Evolutionary conservation across 2,113 vertebrate genomes (phyloP).

Genomic region (Halichoerus grypus): DNA sequence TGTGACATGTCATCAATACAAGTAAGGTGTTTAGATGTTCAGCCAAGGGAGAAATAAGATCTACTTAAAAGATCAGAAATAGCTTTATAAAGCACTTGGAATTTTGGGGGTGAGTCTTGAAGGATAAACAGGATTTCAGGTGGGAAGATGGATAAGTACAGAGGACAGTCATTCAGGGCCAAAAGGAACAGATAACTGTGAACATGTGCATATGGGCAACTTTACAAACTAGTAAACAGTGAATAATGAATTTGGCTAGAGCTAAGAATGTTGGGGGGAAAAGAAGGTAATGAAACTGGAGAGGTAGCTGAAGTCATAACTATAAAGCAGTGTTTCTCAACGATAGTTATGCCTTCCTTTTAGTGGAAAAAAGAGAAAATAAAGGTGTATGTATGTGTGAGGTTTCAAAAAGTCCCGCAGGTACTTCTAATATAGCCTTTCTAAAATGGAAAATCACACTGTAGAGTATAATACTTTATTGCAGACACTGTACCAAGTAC

Average conservation of each 20-base stretch:
- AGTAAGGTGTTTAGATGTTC: background rate
- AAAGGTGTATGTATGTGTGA: background rate
- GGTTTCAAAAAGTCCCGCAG: background rate
- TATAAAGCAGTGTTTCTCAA: background rate
- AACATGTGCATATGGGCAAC: background rate
- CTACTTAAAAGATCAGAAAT: background rate
- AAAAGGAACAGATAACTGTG: background rate
- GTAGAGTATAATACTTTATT: background rate
- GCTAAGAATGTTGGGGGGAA: background rate
- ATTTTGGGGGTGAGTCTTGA: background rate
- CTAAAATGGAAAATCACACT: background rate
- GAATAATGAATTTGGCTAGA: background rate
- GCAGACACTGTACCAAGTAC: background rate
- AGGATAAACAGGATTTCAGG: background rate
- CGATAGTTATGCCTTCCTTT: background rate
- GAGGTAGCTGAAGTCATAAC: background rate
- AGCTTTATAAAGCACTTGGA: background rate
- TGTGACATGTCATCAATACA: background rate
- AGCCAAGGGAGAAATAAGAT: background rate
- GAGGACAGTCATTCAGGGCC: background rate
- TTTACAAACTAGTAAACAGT: background rate
- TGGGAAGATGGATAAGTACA: background rate
- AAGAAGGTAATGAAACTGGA: background rate
- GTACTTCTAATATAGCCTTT: background rate
- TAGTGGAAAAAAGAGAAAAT: background rate